Conservation (phyloP, 2,113 vertebrate species). For the Callocephalon fimbriatum region DNA sequence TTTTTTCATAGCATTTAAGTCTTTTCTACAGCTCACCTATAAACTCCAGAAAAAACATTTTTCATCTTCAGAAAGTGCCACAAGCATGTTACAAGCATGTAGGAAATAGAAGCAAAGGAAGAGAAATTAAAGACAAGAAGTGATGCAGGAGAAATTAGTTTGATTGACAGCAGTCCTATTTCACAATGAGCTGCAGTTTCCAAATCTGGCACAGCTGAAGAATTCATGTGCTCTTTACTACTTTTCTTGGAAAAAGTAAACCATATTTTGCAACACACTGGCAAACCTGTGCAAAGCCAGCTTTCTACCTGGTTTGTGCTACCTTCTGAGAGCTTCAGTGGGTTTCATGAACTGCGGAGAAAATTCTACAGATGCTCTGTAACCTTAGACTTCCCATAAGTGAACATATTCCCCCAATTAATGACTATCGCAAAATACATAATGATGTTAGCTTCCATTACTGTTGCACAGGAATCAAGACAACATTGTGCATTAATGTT, state of each 20-base stretch:
- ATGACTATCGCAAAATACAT: neutral
- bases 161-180: neutral
- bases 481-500: neutral
- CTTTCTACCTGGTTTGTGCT: neutral
- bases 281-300: neutral
- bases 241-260: neutral
- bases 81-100: neutral
- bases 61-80: neutral
- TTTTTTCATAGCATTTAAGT: neutral
- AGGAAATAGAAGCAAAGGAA: neutral
- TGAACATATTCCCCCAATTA: neutral
- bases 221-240: neutral
- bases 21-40: neutral
- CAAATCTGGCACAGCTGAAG: neutral
- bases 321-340: neutral
- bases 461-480: neutral
- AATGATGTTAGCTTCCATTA: neutral
- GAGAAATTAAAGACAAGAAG: neutral
- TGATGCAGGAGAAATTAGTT: neutral
- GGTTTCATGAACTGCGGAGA: neutral
- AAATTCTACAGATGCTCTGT: neutral
- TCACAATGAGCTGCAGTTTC: neutral
- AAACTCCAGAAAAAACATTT: neutral
- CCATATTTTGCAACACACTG: neutral
- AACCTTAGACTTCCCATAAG: neutral